Percentiles rank a stretch among this genome's conserved stretches.
Evolutionary conservation across 2,888 invertebrate genomes (phyloP).

Genomic region (Anticlea derivata): DNA sequence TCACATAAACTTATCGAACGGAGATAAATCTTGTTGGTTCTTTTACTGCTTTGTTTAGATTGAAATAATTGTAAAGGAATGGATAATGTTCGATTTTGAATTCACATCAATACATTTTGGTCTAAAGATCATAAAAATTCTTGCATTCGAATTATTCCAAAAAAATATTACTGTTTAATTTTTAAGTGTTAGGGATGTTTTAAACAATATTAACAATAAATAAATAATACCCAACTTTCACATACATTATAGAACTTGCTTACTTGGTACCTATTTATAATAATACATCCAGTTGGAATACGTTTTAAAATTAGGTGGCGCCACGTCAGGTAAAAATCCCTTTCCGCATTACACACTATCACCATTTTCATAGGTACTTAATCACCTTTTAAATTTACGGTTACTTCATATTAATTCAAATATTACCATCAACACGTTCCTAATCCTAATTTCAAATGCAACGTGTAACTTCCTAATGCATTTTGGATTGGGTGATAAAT

Average conservation of each 20-base stretch:
- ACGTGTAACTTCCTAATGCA: conserved; percentile 33
- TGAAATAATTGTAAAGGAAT: no score
- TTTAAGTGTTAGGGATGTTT: no score
- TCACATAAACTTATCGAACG: conserved; percentile 39
- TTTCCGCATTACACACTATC: background rate
- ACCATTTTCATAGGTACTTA: background rate
- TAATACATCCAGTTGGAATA: no score
- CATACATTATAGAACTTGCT: no score
- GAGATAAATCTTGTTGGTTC: conserved; percentile 50
- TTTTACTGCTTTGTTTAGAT: conserved; percentile 21
- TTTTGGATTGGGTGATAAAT: conserved; percentile 44
- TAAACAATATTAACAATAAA: no score
- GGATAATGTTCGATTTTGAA: background rate
- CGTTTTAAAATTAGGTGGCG: no score
- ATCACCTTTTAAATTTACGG: background rate
- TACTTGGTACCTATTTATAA: no score
- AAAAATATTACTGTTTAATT: no score
- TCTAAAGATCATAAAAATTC: background rate
- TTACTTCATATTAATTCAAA: conserved; percentile 9
- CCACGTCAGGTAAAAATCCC: background rate
- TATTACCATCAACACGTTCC: conserved; percentile 23
- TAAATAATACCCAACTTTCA: no score
- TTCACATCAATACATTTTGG: background rate
- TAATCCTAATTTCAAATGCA: conserved; percentile 29
- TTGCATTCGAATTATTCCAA: no score